Conservation (phyloP, 2,113 vertebrate species). For the Bombycilla garrulus region DNA sequence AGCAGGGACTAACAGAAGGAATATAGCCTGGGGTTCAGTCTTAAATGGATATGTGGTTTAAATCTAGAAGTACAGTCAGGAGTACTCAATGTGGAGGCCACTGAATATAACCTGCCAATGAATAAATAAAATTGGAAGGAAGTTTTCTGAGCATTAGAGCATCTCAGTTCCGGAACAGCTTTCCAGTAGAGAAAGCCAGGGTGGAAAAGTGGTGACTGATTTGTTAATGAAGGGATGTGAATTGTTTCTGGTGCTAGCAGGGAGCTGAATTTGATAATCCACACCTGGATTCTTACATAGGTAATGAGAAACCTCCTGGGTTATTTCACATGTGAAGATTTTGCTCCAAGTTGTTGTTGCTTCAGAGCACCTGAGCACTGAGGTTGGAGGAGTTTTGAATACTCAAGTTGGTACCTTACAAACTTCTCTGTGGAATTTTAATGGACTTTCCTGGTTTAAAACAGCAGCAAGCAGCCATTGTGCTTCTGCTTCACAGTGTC, state of each 20-base stretch:
- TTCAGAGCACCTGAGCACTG: not conserved
- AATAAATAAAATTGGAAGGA: not conserved
- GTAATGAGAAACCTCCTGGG: not conserved
- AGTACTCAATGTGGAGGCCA: not conserved
- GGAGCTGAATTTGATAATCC: not conserved
- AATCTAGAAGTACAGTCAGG: not conserved
- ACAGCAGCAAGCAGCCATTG: not conserved
- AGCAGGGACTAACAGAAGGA: not conserved
- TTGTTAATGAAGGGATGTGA: not conserved
- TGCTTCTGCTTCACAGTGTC: not conserved
- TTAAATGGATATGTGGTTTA: not conserved
- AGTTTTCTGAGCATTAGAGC: not conserved
- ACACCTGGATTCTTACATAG: not conserved
- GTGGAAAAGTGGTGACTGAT: not conserved
- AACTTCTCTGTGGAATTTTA: not conserved
- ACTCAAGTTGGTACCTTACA: accelerated
- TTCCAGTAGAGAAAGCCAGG: not conserved
- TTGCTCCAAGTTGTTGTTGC: not conserved
- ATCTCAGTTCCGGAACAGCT: not conserved
- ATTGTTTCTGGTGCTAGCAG: not conserved
- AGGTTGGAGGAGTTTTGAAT: not conserved
- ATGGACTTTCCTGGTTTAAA: not conserved
- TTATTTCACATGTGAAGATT: not conserved
- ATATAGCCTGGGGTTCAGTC: not conserved
- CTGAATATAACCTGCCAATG: not conserved